Evolutionary conservation across 2,888 invertebrate genomes (phyloP).

Genomic region (Drosophila barbarae): DNA sequence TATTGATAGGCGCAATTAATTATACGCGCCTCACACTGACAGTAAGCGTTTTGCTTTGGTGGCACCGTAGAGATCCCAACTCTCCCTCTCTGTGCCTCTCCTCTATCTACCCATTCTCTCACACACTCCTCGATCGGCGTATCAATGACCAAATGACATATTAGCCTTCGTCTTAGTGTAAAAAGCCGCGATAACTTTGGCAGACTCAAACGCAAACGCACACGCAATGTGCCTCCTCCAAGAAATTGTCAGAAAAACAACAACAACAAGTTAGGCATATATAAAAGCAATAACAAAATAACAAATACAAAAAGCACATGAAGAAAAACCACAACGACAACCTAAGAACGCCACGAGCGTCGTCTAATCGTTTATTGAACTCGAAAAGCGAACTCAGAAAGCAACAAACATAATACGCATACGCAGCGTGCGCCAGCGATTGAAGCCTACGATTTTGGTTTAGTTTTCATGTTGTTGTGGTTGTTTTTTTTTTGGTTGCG

Average conservation of each 20-base stretch:
- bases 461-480: neutral
- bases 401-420: slow-evolving; percentile 66
- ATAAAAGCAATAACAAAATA: slow-evolving; percentile 1
- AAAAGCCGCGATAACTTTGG: slow-evolving; percentile 74
- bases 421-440: slow-evolving; percentile 65
- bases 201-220: slow-evolving; percentile 62
- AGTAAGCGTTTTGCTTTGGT: slow-evolving; percentile 74
- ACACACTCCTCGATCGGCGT: slow-evolving; percentile 47
- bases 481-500: slow-evolving; percentile 4
- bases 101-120: slow-evolving; percentile 4
- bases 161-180: slow-evolving; percentile 76
- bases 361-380: slow-evolving; percentile 73
- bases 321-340: slow-evolving; percentile 21
- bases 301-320: slow-evolving; percentile 3
- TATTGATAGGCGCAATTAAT: slow-evolving; percentile 76
- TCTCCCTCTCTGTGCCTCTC: neutral
- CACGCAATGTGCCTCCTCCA: slow-evolving; percentile 25
- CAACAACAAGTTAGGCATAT: neutral
- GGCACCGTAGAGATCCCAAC: slow-evolving; percentile 12
- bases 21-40: slow-evolving; percentile 73
- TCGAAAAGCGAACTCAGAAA: slow-evolving; percentile 32
- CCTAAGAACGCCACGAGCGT: slow-evolving; percentile 60
- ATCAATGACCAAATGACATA: slow-evolving; percentile 76
- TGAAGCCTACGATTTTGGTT: slow-evolving; percentile 21
- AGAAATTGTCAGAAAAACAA: slow-evolving; percentile 1